Conservation (phyloP, 2,888 invertebrate genomes). For the Drosophila emarginata region DNA sequence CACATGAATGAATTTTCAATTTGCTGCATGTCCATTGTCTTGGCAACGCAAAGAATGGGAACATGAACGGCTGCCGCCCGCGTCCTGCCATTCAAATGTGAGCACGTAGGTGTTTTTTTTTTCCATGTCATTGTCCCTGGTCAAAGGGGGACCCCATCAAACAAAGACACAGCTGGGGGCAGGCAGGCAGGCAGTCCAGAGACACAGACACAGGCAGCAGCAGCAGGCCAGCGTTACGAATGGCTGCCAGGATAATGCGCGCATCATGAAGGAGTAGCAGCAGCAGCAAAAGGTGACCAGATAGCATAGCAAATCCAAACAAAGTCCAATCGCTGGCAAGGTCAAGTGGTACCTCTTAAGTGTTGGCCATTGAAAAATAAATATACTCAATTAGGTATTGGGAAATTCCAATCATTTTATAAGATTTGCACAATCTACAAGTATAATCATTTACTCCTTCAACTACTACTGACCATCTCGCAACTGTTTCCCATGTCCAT, state of each 20-base stretch:
- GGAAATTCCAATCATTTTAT: slow-evolving; percentile 24
- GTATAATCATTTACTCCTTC: neutral
- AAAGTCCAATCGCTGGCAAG: slow-evolving; percentile 59
- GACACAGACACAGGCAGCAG: slow-evolving; percentile 73
- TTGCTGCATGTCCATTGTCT: slow-evolving; percentile 72
- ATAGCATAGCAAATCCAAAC: slow-evolving; percentile 20
- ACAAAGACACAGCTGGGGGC: slow-evolving; percentile 6
- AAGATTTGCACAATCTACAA: neutral
- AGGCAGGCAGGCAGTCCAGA: slow-evolving; percentile 19
- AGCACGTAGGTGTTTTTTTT: slow-evolving; percentile 72
- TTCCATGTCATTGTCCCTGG: slow-evolving; percentile 68
- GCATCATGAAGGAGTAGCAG: slow-evolving; percentile 22
- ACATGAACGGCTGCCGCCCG: slow-evolving; percentile 51
- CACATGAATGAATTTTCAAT: slow-evolving; percentile 79
- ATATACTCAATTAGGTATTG: slow-evolving; percentile 10
- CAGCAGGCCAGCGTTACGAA: slow-evolving; percentile 58
- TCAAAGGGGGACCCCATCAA: slow-evolving; percentile 21
- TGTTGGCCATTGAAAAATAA: slow-evolving; percentile 27
- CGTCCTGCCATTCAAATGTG: slow-evolving; percentile 72
- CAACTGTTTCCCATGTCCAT: slow-evolving; percentile 48
- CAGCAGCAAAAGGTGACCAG: slow-evolving; percentile 4
- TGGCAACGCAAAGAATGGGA: slow-evolving; percentile 61
- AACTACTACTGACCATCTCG: neutral
- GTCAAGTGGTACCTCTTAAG: slow-evolving; percentile 46
- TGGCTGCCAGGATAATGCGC: slow-evolving; percentile 67